Conservation (phyloP, 2,797 vertebrate genomes). For the Martes flavigula region DNA sequence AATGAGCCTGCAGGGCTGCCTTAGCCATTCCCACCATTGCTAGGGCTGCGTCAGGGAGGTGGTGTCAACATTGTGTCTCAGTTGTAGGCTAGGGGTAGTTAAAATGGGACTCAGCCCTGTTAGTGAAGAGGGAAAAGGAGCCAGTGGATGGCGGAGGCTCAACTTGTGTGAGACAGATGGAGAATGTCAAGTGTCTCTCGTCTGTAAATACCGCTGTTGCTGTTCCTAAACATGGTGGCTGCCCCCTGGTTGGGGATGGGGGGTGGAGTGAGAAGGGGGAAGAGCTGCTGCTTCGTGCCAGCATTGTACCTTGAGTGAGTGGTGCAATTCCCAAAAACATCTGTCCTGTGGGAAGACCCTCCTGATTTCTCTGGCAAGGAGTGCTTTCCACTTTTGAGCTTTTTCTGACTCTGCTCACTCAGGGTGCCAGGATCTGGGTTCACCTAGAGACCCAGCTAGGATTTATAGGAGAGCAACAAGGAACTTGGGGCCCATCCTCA, state of each 20-base stretch:
- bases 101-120: neutral
- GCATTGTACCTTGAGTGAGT: neutral
- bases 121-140: neutral
- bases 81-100: too few species aligned
- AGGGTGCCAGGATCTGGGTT: neutral
- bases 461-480: neutral
- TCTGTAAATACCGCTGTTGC: neutral
- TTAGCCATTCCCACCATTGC: neutral
- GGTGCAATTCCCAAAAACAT: neutral
- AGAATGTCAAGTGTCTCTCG: neutral
- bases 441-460: neutral
- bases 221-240: neutral
- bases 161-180: neutral
- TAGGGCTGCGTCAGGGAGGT: too few species aligned
- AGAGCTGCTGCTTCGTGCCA: neutral
- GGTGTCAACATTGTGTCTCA: too few species aligned
- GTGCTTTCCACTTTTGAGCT: neutral
- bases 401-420: neutral
- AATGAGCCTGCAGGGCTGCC: neutral
- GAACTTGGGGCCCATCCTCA: neutral
- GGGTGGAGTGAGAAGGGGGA: too few species aligned
- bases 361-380: neutral
- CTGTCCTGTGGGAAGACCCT: neutral
- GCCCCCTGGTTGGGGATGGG: accelerated
- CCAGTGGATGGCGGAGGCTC: neutral